phyloP scores from a whole-genome alignment of 64 coral and sea anemone species.

The Dendronephthya gigantea region DNA sequence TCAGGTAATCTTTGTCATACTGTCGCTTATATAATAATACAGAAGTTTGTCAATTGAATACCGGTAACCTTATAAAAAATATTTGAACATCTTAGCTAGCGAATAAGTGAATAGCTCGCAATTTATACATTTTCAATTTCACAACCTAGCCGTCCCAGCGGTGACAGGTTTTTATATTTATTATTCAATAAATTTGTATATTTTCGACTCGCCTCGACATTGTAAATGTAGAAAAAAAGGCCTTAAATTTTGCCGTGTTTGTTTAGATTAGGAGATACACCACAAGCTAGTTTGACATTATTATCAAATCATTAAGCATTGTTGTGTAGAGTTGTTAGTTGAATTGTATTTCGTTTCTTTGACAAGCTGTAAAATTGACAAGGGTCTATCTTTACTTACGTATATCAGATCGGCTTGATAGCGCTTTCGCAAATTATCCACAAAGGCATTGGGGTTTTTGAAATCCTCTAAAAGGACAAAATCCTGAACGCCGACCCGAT shows the following conservation, averaged over 20 bases:
- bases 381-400: constrained; percentile 46
- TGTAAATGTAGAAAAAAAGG: background rate
- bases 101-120: too few species aligned
- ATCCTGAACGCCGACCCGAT: constrained; percentile 89
- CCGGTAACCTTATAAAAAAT: too few species aligned
- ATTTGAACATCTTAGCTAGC: too few species aligned
- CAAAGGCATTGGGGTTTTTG: constrained; percentile 74
- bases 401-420: constrained; percentile 91
- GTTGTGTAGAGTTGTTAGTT: too few species aligned
- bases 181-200: background rate
- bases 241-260: background rate
- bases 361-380: constrained; percentile 5
- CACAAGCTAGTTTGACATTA: too few species aligned
- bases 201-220: background rate
- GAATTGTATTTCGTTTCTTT: too few species aligned
- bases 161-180: background rate
- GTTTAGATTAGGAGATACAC: background rate
- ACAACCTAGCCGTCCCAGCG: too few species aligned
- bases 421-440: constrained; percentile 82
- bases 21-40: too few species aligned
- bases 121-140: too few species aligned
- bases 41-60: too few species aligned
- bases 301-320: too few species aligned
- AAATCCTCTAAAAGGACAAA: constrained; percentile 96
- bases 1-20: too few species aligned